Conservation (phyloP, 2,888 invertebrate genomes). For the Diarsia brunnea region DNA sequence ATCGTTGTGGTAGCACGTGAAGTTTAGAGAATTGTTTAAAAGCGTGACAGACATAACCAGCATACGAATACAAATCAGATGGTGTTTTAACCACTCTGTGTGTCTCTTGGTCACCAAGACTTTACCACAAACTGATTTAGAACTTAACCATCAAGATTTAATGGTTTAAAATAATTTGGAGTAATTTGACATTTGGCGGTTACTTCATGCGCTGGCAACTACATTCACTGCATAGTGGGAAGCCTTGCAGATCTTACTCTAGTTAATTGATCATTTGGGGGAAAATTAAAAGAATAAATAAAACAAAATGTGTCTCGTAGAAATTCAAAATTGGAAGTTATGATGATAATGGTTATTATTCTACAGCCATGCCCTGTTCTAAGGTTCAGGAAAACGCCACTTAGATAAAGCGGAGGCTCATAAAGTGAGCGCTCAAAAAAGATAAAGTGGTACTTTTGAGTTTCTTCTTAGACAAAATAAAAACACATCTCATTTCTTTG, state of each 20-base stretch:
- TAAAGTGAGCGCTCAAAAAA: background rate
- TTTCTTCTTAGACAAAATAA: background rate
- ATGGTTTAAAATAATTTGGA: no score
- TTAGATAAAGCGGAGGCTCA: background rate
- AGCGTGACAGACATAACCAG: background rate
- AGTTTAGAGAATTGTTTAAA: constrained; percentile 6
- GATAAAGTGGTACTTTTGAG: background rate
- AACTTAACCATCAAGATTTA: no score
- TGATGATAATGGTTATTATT: background rate
- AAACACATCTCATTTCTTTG: background rate
- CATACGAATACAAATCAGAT: background rate
- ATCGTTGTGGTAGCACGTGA: constrained; percentile 26
- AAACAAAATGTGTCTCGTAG: background rate
- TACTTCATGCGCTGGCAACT: no score
- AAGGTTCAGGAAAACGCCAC: background rate
- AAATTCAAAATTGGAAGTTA: background rate
- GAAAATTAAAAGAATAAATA: background rate
- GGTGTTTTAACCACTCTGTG: background rate
- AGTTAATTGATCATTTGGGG: background rate
- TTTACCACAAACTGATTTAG: no score
- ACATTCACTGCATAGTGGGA: background rate
- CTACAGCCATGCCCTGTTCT: background rate
- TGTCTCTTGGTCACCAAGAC: background rate
- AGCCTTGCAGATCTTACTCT: background rate
- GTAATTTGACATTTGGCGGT: no score